Base-by-base conservation (phyloP, 2,888 invertebrate genomes). In the Myopa testacea region DNA sequence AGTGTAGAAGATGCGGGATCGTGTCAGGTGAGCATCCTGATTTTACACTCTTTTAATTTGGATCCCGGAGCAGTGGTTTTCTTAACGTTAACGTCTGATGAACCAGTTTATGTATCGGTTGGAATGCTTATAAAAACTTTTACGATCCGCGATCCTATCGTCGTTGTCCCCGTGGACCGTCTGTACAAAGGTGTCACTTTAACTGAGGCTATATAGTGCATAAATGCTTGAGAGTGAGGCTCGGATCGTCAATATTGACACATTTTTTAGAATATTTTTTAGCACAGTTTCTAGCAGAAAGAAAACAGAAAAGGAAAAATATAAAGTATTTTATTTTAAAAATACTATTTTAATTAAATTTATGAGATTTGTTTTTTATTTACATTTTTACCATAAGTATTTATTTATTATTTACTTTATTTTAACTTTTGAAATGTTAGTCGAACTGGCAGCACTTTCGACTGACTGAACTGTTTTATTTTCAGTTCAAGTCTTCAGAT, bases 21-120 rank as follows among this genome's bases (percentile, higher is more conserved):
- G 83, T 82, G 83, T 83, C 83, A 84, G 83, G 84, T 82, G 85
- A 79, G 84, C 81, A 84, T 85, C 84, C 84, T 85, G 85, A 84
- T 84, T 85, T 85, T 85, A 75, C 67, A 50, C 19, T 67, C 55
- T 16, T 67, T 68, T 38, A 65, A 65, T 74, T 50, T 34, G 65
- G 34, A 55, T 52, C 1, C 1, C 8, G 52, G 19, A n/a, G 55
- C 6, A 62, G 52, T 50, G 5, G 4, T 38, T 16, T 45, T 58
- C 50, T 62, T 16, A 52, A 26, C 1, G 34, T 6, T 55, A 14
- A 26, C 52, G 65, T 75, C n/a, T n/a, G 55, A 19, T 6, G 67
- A 65, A 67, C 65, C 63, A 7, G 63, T 52, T 52, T 63, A 65
- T 74, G 52, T 26, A 74, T 55, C 68, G 75, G 55, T 26, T 55